Percentiles rank a stretch among this genome's conserved stretches.
phyloP scores from a whole-genome alignment of 2,888 invertebrate genomes.

The Sphecodes monilicornis region DNA sequence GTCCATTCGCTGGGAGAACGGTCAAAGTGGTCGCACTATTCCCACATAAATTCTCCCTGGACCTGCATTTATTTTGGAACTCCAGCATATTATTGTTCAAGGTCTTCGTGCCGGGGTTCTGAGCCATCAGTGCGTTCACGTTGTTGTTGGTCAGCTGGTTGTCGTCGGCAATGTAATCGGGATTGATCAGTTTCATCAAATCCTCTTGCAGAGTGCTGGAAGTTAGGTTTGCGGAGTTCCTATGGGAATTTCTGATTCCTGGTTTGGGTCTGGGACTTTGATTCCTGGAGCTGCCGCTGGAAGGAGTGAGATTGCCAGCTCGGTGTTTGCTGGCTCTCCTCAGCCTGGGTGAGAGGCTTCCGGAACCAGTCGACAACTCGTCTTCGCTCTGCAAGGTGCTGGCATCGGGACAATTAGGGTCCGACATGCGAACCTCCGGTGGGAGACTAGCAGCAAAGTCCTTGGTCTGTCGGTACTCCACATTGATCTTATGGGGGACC shows the following conservation, averaged over 20 bases:
- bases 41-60: slow-evolving; percentile 83
- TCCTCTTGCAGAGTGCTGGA: slow-evolving; percentile 92
- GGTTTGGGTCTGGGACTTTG: slow-evolving; percentile 87
- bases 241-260: slow-evolving; percentile 86
- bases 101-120: slow-evolving; percentile 70
- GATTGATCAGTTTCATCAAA: slow-evolving; percentile 93
- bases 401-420: slow-evolving; percentile 85
- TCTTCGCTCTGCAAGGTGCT: slow-evolving; percentile 85
- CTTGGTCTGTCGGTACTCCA: slow-evolving; percentile 84
- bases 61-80: slow-evolving; percentile 83
- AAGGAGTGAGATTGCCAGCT: slow-evolving; percentile 83
- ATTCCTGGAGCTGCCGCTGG: slow-evolving; percentile 86
- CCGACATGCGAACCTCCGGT: slow-evolving; percentile 83
- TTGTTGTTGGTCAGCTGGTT: slow-evolving; percentile 79
- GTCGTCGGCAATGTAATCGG: slow-evolving; percentile 86
- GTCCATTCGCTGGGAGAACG: slow-evolving; percentile 78
- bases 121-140: slow-evolving; percentile 68
- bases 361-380: slow-evolving; percentile 86
- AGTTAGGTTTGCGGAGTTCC: slow-evolving; percentile 87
- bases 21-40: slow-evolving; percentile 80
- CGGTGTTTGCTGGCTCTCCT: slow-evolving; percentile 85
- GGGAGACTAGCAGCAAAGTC: slow-evolving; percentile 83
- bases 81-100: slow-evolving; percentile 79
- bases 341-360: slow-evolving; percentile 86
- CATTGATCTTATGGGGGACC: slow-evolving; percentile 84